Base-by-base conservation (phyloP, 2,113 vertebrate genomes). In the Megaleporinus macrocephalus region DNA sequence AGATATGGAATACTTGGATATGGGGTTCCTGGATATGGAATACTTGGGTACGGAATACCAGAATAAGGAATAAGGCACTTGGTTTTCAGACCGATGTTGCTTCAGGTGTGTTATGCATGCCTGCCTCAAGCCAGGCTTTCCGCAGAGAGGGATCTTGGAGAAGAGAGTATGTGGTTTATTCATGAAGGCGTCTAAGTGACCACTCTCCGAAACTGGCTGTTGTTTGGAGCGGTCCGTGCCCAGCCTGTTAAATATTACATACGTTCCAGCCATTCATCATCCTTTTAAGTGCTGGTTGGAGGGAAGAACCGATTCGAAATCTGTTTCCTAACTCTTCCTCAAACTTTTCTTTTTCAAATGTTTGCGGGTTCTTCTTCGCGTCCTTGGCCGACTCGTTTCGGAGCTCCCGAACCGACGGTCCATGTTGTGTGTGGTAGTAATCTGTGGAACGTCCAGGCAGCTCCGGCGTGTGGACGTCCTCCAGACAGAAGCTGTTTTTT, bases 141-240 rank as follows among this genome's bases (percentile, higher is more conserved):
- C 10, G 13, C n/a, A 26, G 5, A 36, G 47, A 18, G 65, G 26
- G 33, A 69, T 51, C 55, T 62, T 72, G 30, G 6, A 63, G 36
- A 14, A n/a, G 14, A 41, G 13, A 24, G 41, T 49, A 16, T 24
- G 29, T 63, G 79, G 47, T 36, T 81, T 80, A 80, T 80, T 80
- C 47, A 80, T 80, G 57, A 80, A 63, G 73, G 69, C 30, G 13
- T 78, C 76, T 81, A 70, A 53, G 33, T 27, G 76, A 73, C 33
- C 63, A 27, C 24, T 63, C 55, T 63, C 30, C 41, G 62, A 68
- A 73, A 59, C 47, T 29, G 49, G 11, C 72, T 69, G 36, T 33
- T 76, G 26, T 65, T 76, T 20, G 61, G 65, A 22, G 20, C 26
- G 74, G 26, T 26, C 55, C 70, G 13, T 62, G 33, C 11, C 29